A percentile compares a stretch with the other conserved stretches of the same genome.
Evolutionary conservation across 2,888 invertebrate species (phyloP).

Genomic region (Onchidella celtica): DNA sequence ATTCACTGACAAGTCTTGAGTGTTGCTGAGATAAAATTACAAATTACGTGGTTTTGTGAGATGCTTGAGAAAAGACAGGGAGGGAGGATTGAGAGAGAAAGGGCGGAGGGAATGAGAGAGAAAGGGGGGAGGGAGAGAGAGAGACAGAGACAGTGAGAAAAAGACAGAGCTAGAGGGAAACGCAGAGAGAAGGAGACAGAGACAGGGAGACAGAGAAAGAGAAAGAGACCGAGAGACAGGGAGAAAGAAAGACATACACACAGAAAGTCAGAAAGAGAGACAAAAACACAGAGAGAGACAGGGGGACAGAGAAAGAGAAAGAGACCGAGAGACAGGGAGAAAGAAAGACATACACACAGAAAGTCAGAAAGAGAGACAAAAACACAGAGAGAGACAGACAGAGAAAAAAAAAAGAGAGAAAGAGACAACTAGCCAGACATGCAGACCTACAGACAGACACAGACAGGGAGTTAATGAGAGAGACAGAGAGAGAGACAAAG

Average conservation of each 20-base stretch:
- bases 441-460: background rate
- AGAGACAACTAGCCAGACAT: constrained; percentile 14
- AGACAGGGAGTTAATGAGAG: background rate
- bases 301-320: background rate
- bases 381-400: background rate
- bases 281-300: background rate
- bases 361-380: background rate
- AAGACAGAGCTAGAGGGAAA: background rate
- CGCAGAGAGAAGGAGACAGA: background rate
- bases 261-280: background rate
- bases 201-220: background rate
- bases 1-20: no score
- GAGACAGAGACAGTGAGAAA: background rate
- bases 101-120: background rate
- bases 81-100: background rate
- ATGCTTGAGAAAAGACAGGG: background rate
- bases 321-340: background rate
- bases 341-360: background rate
- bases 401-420: constrained; percentile 34
- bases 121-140: constrained; percentile 1
- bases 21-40: no score
- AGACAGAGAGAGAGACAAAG: background rate
- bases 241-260: background rate
- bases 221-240: background rate
- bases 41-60: no score